Percentiles rank a stretch among this genome's conserved stretches.
Evolutionary conservation across 2,113 vertebrate genomes (phyloP).

Genomic region (Mellivora capensis): DNA sequence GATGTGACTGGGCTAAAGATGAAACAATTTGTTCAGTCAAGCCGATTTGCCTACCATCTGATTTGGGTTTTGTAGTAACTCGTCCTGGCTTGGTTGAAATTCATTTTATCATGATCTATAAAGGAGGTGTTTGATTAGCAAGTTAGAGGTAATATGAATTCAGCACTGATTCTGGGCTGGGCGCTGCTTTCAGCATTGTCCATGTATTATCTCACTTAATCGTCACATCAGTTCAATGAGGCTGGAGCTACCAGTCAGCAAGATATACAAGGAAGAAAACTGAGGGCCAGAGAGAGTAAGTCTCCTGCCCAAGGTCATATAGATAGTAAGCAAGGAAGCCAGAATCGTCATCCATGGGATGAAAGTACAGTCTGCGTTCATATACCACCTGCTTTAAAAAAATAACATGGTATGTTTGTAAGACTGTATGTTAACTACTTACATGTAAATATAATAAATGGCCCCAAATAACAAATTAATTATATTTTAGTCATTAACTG

Average conservation of each 20-base stretch:
- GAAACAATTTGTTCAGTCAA: constrained; percentile 59
- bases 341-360: neutral
- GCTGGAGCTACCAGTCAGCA: neutral
- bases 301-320: neutral
- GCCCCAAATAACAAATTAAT: neutral
- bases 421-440: neutral
- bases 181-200: neutral
- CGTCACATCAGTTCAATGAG: neutral
- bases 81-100: neutral
- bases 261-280: neutral
- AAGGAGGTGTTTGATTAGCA: constrained; percentile 3
- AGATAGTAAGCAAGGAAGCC: neutral
- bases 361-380: neutral
- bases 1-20: constrained; percentile 54
- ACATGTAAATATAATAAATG: neutral
- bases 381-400: neutral
- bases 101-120: neutral
- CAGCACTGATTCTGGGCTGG: neutral
- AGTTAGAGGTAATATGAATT: neutral
- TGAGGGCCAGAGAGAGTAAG: neutral
- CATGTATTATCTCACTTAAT: neutral
- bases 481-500: neutral
- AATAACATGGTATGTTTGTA: neutral
- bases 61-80: constrained; percentile 10
- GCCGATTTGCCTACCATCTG: neutral